phyloP scores from a whole-genome alignment of 2,797 vertebrate species.

The Otus scops region DNA sequence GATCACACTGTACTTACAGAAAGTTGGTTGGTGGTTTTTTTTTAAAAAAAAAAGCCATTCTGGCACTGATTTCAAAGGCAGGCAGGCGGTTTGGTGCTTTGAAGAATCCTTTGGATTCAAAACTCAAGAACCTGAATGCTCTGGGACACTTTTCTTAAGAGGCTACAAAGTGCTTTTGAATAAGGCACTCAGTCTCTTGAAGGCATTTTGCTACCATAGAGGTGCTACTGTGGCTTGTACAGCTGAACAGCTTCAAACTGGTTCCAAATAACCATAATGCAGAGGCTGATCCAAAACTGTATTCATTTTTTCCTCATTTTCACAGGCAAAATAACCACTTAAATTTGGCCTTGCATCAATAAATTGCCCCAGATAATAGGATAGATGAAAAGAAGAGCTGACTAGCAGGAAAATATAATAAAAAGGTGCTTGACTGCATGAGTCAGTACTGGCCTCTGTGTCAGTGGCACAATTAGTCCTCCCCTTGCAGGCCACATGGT shows the following conservation, averaged over 20 bases:
- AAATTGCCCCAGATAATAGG: slow-evolving; percentile 30
- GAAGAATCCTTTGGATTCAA: neutral
- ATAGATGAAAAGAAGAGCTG: slow-evolving; percentile 46
- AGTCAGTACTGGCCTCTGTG: slow-evolving; percentile 30
- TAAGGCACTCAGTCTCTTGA: neutral
- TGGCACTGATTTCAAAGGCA: neutral
- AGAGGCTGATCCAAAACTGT: neutral
- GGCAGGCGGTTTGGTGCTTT: neutral
- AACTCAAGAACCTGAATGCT: neutral
- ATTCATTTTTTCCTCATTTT: neutral
- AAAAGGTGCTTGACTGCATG: slow-evolving; percentile 59
- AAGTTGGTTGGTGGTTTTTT: neutral
- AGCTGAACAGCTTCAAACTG: neutral
- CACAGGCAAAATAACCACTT: slow-evolving; percentile 27
- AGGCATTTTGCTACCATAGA: neutral
- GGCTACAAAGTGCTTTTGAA: neutral
- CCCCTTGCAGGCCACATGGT: slow-evolving; percentile 24
- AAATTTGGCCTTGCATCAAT: slow-evolving; percentile 43
- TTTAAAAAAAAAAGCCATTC: neutral
- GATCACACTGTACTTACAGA: neutral
- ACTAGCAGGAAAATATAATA: slow-evolving; percentile 53
- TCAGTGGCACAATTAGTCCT: slow-evolving; percentile 55
- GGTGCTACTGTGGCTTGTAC: neutral
- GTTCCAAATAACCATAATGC: neutral
- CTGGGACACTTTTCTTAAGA: neutral